Evolutionary conservation across 2,888 invertebrate genomes (phyloP), one percentile per base, ranked within the genome.

Genomic region (Agapetus fuscipes): DNA sequence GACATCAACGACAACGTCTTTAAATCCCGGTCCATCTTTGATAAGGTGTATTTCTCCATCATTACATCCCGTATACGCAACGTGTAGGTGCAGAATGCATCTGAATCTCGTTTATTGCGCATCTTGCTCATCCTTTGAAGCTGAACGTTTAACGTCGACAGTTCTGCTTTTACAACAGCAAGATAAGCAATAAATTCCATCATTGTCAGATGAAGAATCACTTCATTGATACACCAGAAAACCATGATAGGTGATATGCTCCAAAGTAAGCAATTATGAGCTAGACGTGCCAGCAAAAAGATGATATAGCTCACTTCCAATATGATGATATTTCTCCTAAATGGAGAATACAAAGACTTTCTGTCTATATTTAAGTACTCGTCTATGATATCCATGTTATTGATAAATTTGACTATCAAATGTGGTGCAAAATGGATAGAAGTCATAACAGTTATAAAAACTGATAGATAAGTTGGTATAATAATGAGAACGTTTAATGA

Each of bases 101-200:
- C 9, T 4, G 4, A 4, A 20, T 20, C 9, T 3, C 16, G 16
- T 14, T 34, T 26, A 7, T 34, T 26, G 7, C n/a, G 16, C 24
- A 34, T 34, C 10, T 20, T 29, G 13, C 28, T 17, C 11, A 29
- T 34, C 29, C n/a, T 30, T 3, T 17, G 15, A 11, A 39, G 13
- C 12, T 39, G 17, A n/a, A 30, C 15, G 12, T 26, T 34, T 4
- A 40, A 26, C 12, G 12, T 3, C 14, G 7, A 15, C 16, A 38
- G 9, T 12, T 27, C 16, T 11, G 17, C 17, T 25, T 26, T 24
- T 15, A 24, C 10, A 24, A 30, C 15, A 6, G 13, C 15, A 7
- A 40, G 17, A 24, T 40, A 40, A 12, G 29, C 17, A 24, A 25
- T 15, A 30, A 35, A 40, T 26, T 40, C 40, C 6, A 40, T 11